A percentile compares a stretch with the other conserved stretches of the same genome.
Conservation (phyloP, 2,113 vertebrate genomes). For the Nesoenas mayeri region DNA sequence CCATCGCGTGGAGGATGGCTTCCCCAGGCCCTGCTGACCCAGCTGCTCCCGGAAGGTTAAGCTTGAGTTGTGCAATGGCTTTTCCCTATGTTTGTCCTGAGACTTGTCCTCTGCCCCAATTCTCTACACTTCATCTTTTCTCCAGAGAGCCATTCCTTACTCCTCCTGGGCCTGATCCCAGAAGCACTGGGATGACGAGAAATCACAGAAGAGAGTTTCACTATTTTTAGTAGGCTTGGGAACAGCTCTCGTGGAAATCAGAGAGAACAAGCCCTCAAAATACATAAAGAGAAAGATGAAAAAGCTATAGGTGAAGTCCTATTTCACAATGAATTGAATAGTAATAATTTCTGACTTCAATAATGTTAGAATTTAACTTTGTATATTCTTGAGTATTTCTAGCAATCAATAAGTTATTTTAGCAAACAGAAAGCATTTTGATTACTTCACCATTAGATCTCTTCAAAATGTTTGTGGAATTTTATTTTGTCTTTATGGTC, state of each 20-base stretch:
- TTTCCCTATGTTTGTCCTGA: background rate
- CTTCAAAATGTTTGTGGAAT: background rate
- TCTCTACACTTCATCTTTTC: constrained; percentile 3
- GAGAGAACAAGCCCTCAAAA: background rate
- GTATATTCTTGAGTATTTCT: background rate
- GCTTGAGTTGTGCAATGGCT: background rate
- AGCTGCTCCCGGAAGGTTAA: background rate
- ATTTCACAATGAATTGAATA: background rate
- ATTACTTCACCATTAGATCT: background rate
- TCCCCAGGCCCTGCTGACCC: background rate
- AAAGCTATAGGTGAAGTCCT: background rate
- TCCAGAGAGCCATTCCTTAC: background rate
- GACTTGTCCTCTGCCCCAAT: constrained; percentile 2
- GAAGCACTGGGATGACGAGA: background rate
- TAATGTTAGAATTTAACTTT: background rate
- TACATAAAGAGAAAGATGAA: background rate
- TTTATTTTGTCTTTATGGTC: background rate
- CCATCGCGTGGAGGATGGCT: rapidly evolving
- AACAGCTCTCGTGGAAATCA: background rate
- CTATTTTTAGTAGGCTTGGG: constrained; percentile 40
- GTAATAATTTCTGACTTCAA: background rate
- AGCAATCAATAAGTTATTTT: background rate
- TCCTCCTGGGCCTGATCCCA: constrained; percentile 24
- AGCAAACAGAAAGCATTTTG: background rate
- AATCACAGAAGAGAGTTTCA: background rate